phyloP scores from a whole-genome alignment of 2,888 invertebrate species.

The Drosophila cracens region DNA sequence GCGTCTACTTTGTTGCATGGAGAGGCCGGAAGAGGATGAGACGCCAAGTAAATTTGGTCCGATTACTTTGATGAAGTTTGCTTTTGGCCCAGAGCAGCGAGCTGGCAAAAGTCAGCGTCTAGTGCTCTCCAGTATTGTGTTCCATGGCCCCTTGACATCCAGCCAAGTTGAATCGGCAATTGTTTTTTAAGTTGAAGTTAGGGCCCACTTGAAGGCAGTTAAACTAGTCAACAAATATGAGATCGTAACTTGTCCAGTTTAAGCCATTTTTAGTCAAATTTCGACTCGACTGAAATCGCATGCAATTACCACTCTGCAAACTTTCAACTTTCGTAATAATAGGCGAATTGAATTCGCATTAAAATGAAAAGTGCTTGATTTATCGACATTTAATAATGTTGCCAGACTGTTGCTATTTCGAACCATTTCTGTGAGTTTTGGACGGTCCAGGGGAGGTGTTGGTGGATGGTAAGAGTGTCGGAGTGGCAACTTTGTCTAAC shows the following conservation, averaged over 20 bases:
- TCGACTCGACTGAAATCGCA: slow-evolving; percentile 9
- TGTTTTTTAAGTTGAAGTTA: slow-evolving; percentile 48
- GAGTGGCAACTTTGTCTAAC: slow-evolving; percentile 11
- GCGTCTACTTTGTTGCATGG: not conserved
- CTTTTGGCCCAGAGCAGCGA: slow-evolving; percentile 31
- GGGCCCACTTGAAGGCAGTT: slow-evolving; percentile 18
- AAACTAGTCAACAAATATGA: slow-evolving; percentile 37
- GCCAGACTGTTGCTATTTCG: slow-evolving; percentile 29
- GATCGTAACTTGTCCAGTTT: slow-evolving; percentile 28
- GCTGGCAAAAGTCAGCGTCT: slow-evolving; percentile 49
- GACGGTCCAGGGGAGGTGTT: not conserved
- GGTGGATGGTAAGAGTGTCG: not conserved
- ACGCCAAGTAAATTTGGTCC: slow-evolving; percentile 62
- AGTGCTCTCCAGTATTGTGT: slow-evolving; percentile 33
- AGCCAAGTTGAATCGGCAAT: slow-evolving; percentile 60
- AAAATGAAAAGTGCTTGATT: slow-evolving; percentile 48
- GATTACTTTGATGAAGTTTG: slow-evolving; percentile 66
- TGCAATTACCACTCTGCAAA: slow-evolving; percentile 34
- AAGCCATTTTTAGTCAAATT: slow-evolving; percentile 4
- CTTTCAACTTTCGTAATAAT: slow-evolving; percentile 62
- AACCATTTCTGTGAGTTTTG: not conserved
- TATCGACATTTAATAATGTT: slow-evolving; percentile 63
- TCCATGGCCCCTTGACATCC: slow-evolving; percentile 17
- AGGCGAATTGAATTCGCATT: slow-evolving; percentile 58
- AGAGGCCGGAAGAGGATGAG: slow-evolving; percentile 18